phyloP scores from a whole-genome alignment of 2,797 vertebrate genomes.

The Gambusia yucatana region DNA sequence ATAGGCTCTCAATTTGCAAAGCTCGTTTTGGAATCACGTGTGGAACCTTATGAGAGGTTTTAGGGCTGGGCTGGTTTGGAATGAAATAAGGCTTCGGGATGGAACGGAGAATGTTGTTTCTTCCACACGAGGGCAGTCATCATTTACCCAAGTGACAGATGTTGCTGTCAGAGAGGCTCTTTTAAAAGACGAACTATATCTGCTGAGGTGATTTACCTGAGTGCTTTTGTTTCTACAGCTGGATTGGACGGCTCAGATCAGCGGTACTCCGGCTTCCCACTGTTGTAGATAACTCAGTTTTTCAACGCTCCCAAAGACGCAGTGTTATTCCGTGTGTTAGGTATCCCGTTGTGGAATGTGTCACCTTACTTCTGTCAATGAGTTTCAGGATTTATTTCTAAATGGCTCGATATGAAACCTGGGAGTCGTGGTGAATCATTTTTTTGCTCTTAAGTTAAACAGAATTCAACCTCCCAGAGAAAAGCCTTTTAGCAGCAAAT shows the following conservation, averaged over 20 bases:
- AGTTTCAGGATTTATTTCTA: not conserved
- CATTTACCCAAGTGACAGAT: conserved; percentile 54
- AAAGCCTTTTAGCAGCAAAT: not conserved
- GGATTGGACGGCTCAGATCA: conserved; percentile 1
- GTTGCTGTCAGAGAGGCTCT: conserved; percentile 11
- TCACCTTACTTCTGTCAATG: not conserved
- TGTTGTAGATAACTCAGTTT: not conserved
- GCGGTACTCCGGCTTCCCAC: not conserved
- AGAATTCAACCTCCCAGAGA: not conserved
- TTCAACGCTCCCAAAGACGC: not conserved
- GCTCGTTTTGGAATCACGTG: not conserved
- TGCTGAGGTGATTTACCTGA: conserved; percentile 20
- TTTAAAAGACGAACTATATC: not conserved
- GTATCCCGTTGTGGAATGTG: not conserved
- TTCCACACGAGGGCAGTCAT: conserved; percentile 80
- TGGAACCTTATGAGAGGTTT: conserved; percentile 9
- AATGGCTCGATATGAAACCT: not conserved
- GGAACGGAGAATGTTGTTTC: conserved; percentile 35
- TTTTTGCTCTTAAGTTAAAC: not conserved
- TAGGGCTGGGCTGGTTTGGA: not conserved
- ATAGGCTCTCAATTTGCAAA: conserved; percentile 5
- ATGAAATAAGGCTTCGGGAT: not conserved
- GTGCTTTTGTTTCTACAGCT: conserved; percentile 41
- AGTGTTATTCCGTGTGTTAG: conserved; percentile 2
- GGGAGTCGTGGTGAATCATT: not conserved